A percentile compares a stretch with the other conserved stretches of the same genome.
Evolutionary conservation across 2,797 vertebrate species (phyloP).

Genomic region (Labroides dimidiatus): DNA sequence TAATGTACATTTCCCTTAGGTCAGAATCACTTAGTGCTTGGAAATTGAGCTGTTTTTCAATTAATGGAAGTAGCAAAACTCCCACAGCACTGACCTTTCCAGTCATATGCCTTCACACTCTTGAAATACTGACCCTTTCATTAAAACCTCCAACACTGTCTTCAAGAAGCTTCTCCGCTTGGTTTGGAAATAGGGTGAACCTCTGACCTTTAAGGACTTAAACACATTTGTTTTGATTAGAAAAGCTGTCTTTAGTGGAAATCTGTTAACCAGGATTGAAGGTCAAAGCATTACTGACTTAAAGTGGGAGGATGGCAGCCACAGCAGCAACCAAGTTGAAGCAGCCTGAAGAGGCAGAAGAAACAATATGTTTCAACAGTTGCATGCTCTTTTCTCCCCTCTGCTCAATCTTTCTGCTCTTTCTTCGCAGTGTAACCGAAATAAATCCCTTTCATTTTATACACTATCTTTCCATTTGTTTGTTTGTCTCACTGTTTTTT

Average conservation of each 20-base stretch:
- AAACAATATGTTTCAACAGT: neutral
- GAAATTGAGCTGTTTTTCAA: neutral
- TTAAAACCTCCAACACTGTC: neutral
- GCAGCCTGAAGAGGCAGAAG: neutral
- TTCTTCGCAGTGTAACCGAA: conserved; percentile 9
- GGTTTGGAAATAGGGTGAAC: conserved; percentile 5
- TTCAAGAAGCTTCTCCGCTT: neutral
- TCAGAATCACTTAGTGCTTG: neutral
- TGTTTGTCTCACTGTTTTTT: conserved; percentile 17
- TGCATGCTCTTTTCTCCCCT: neutral
- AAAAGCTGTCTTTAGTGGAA: neutral
- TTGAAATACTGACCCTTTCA: neutral
- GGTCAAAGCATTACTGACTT: conserved; percentile 18
- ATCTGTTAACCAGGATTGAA: conserved; percentile 7
- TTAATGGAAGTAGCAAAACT: neutral
- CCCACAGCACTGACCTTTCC: neutral
- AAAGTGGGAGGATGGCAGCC: neutral
- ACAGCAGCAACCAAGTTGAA: neutral
- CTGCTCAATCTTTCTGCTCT: conserved; percentile 8
- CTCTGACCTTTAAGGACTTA: neutral
- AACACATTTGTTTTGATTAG: conserved; percentile 19
- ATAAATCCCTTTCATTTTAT: conserved; percentile 34
- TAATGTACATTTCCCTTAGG: neutral
- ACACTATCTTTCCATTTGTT: conserved; percentile 23
- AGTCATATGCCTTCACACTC: conserved; percentile 2